Evolutionary conservation across 2,797 vertebrate species (phyloP).

Genomic region (Trachurus trachurus): DNA sequence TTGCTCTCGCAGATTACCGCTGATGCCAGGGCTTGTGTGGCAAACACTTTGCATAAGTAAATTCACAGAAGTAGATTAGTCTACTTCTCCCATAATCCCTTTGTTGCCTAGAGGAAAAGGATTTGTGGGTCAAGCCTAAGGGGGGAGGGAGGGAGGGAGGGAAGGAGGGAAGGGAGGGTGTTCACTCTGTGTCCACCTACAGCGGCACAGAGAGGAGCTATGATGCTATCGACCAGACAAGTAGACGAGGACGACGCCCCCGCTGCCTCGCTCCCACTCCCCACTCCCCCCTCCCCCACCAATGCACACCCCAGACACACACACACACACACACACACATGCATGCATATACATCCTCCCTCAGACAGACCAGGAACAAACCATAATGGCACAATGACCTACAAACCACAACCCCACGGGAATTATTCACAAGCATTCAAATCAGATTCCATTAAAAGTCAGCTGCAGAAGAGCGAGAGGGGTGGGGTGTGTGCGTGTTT

Average conservation of each 20-base stretch:
- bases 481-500: not conserved
- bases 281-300: conserved; percentile 42
- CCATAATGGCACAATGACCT: conserved; percentile 83
- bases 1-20: conserved; percentile 14
- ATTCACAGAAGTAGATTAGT: conserved; percentile 71
- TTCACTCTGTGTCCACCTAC: conserved; percentile 53
- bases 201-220: conserved; percentile 31
- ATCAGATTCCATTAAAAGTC: conserved; percentile 78
- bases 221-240: conserved; percentile 51
- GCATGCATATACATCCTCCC: conserved; percentile 47
- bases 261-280: conserved; percentile 27
- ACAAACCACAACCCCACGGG: conserved; percentile 78
- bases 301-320: conserved; percentile 20
- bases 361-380: conserved; percentile 72
- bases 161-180: not conserved
- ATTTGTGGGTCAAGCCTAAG: conserved; percentile 74
- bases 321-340: conserved; percentile 21
- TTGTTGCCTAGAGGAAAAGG: conserved; percentile 65
- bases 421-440: conserved; percentile 81
- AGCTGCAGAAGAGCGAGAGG: conserved; percentile 37
- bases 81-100: conserved; percentile 72
- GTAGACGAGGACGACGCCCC: conserved; percentile 39
- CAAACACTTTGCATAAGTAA: conserved; percentile 60
- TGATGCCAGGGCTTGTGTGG: conserved; percentile 24
- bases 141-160: conserved; percentile 1